These are phyloP conservation scores for Ceratina japonica DNA, from an alignment of 1,140 invertebrate species.

Conservation along the genomic window DNA sequence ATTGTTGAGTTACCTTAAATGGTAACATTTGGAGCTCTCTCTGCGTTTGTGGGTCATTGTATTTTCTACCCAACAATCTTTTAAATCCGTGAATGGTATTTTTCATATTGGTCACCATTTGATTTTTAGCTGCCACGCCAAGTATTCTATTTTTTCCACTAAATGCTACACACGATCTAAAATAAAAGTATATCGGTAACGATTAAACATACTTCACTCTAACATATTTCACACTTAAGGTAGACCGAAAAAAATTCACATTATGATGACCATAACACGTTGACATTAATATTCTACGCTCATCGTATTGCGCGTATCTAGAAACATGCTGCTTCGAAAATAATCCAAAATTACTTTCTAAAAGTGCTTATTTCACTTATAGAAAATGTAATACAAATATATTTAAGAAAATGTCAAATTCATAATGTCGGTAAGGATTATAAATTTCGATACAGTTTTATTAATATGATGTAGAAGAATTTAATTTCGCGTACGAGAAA, in stretches of 20 bases:
- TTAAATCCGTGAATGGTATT: conserved; percentile 98
- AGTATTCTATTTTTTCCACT: conserved; percentile 94
- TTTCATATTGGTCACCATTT: conserved; percentile 97
- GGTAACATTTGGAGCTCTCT: conserved; percentile 88
- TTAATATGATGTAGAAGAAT: neutral
- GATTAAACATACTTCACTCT: too few species aligned
- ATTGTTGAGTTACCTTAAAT: conserved; percentile 85
- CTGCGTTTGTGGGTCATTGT: conserved; percentile 92
- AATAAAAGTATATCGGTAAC: conserved; percentile 1
- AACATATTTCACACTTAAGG: too few species aligned
- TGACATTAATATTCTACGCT: neutral
- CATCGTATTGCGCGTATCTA: neutral
- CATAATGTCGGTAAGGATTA: neutral
- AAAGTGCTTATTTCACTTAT: neutral
- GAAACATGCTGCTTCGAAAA: conserved; percentile 7
- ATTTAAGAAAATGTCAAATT: neutral
- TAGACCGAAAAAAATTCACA: neutral
- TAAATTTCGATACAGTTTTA: neutral
- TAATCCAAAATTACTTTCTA: neutral
- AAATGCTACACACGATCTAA: conserved; percentile 96
- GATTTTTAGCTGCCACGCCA: conserved; percentile 97
- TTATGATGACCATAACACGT: neutral
- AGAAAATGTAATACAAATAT: neutral
- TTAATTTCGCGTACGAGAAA: neutral
- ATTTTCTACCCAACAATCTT: conserved; percentile 92